Evolutionary conservation across 1,140 invertebrate species (phyloP).

Genomic region (Diprion similis): DNA sequence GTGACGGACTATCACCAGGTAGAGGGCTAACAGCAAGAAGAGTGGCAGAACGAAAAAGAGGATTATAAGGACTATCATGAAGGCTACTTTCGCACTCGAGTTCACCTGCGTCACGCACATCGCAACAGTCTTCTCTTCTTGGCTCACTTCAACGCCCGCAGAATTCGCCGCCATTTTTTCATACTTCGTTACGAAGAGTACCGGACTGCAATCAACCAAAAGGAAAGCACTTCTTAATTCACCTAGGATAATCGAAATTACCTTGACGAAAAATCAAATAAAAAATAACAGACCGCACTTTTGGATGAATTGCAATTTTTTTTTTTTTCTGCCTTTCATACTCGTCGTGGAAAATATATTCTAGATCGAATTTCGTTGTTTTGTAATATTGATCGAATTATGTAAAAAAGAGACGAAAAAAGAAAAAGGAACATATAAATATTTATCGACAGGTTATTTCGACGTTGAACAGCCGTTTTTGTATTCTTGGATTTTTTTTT

Average conservation of each 20-base stretch:
- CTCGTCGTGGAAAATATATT: no score
- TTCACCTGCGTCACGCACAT: conserved; percentile 73
- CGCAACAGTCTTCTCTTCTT: conserved; percentile 63
- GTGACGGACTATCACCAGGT: conserved; percentile 78
- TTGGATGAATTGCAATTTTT: no score
- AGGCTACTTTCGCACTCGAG: conserved; percentile 72
- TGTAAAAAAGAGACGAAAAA: no score
- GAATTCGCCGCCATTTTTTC: conserved; percentile 36
- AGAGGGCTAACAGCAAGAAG: conserved; percentile 76
- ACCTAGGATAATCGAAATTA: neutral
- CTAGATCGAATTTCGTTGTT: no score
- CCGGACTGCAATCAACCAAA: conserved; percentile 54
- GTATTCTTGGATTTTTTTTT: no score
- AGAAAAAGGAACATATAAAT: no score
- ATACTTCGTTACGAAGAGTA: conserved; percentile 55
- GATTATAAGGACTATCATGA: conserved; percentile 75
- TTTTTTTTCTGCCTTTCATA: no score
- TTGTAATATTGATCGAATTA: no score
- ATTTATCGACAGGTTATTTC: no score
- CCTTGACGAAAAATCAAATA: no score
- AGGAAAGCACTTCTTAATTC: conserved; percentile 17
- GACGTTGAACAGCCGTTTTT: no score
- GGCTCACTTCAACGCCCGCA: conserved; percentile 50
- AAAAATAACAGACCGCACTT: no score
- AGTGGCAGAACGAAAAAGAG: conserved; percentile 81